Percentiles rank a stretch among this genome's conserved stretches.
Evolutionary conservation across 2,113 vertebrate genomes (phyloP).

Genomic region (Austrofundulus limnaeus): DNA sequence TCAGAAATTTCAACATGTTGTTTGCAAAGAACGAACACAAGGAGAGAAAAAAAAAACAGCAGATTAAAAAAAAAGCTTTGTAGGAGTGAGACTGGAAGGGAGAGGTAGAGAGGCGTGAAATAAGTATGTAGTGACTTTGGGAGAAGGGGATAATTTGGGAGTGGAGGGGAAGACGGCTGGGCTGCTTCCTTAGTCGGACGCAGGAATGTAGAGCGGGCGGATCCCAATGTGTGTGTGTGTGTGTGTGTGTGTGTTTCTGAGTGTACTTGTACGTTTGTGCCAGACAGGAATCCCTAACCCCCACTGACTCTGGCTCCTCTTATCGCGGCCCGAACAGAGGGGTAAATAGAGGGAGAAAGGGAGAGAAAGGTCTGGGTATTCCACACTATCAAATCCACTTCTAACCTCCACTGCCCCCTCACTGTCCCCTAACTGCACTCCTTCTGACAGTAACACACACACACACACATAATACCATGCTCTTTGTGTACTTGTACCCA

Average conservation of each 20-base stretch:
- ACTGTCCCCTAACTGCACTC: slow-evolving; percentile 42
- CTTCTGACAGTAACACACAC: slow-evolving; percentile 7
- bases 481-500: slow-evolving; percentile 11
- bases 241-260: slow-evolving; percentile 70
- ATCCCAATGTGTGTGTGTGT: slow-evolving; percentile 74
- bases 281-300: slow-evolving; percentile 82
- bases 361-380: slow-evolving; percentile 52
- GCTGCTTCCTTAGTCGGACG: slow-evolving; percentile 78
- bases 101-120: slow-evolving; percentile 61
- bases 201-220: slow-evolving; percentile 83
- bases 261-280: slow-evolving; percentile 73
- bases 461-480: slow-evolving; percentile 20
- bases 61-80: slow-evolving; percentile 43
- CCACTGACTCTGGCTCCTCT: slow-evolving; percentile 79
- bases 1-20: slow-evolving; percentile 16
- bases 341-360: slow-evolving; percentile 38
- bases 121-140: slow-evolving; percentile 69
- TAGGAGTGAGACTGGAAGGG: slow-evolving; percentile 47
- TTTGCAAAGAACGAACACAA: slow-evolving; percentile 22
- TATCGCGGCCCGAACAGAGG: slow-evolving; percentile 73
- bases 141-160: slow-evolving; percentile 78
- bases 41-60: slow-evolving; percentile 1
- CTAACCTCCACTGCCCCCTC: slow-evolving; percentile 46
- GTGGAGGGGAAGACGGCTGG: slow-evolving; percentile 74
- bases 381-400: slow-evolving; percentile 62